These are phyloP conservation scores for Heteromyza rotundicornis DNA, from an alignment of 2,888 invertebrate genomes.

Conservation along the genomic window DNA sequence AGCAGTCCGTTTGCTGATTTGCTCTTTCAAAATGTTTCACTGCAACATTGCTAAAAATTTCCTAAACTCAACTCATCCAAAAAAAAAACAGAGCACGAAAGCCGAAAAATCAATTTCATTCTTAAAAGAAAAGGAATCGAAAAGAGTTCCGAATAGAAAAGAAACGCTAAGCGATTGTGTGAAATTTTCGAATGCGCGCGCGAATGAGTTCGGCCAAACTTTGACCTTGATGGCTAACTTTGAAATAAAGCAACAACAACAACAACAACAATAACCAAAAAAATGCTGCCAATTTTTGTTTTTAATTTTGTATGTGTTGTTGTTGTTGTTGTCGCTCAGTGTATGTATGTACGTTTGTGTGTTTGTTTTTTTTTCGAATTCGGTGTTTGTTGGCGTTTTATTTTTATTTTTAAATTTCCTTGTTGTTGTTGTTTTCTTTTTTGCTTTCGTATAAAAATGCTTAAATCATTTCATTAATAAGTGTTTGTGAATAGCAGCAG, in stretches of 20 bases:
- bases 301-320: slow-evolving; percentile 20
- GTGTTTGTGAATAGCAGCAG: slow-evolving; percentile 21
- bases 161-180: not conserved
- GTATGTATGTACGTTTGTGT: slow-evolving; percentile 22
- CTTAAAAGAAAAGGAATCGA: not conserved
- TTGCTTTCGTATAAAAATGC: slow-evolving; percentile 4
- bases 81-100: too few species aligned
- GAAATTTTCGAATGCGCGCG: not conserved
- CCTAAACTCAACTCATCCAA: too few species aligned
- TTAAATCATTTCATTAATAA: slow-evolving; percentile 9
- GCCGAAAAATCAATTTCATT: not conserved
- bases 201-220: slow-evolving; percentile 20
- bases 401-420: too few species aligned
- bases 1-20: too few species aligned
- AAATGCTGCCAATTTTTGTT: slow-evolving; percentile 9
- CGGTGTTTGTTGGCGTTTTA: too few species aligned
- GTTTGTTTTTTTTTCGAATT: not conserved
- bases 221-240: slow-evolving; percentile 23
- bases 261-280: not conserved
- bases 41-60: too few species aligned
- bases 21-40: too few species aligned
- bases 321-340: slow-evolving; percentile 17
- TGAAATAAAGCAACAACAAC: not conserved
- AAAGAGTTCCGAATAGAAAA: not conserved
- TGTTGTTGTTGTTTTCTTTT: not conserved